phyloP scores from a whole-genome alignment of 2,797 vertebrate species.

The Siniperca scherzeri region DNA sequence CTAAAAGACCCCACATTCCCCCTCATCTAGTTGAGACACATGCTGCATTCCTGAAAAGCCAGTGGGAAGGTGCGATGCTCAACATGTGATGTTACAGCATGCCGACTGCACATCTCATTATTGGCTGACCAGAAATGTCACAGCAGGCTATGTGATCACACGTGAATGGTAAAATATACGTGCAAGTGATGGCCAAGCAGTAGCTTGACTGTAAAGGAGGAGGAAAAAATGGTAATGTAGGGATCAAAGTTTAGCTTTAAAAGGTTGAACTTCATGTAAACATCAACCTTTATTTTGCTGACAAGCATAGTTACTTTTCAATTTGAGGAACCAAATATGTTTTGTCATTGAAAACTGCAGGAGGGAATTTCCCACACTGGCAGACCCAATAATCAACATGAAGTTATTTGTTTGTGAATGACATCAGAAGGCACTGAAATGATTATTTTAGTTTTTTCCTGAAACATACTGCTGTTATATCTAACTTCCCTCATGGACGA shows the following conservation, averaged over 20 bases:
- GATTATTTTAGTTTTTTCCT: background rate
- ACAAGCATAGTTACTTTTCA: background rate
- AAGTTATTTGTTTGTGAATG: background rate
- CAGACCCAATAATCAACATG: background rate
- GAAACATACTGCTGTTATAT: background rate
- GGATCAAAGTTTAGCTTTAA: constrained; percentile 11
- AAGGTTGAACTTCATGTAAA: background rate
- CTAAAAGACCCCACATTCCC: background rate
- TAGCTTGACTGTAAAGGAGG: background rate
- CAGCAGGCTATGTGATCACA: background rate
- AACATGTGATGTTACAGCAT: background rate
- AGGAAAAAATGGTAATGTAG: background rate
- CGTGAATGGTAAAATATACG: background rate
- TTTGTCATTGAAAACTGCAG: background rate
- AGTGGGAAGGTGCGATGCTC: constrained; percentile 19
- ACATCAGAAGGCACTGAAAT: background rate
- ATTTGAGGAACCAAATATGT: background rate
- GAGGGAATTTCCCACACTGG: background rate
- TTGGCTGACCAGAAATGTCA: constrained; percentile 14
- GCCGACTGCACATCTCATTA: constrained; percentile 10
- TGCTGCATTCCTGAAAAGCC: constrained; percentile 11
- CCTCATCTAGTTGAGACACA: background rate
- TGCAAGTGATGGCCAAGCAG: background rate
- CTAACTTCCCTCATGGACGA: background rate
- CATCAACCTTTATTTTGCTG: background rate